A percentile compares a stretch with the other conserved stretches of the same genome.
These are phyloP conservation scores for Macquaria australasica DNA, from an alignment of 2,113 vertebrate genomes.

Conservation along the genomic window DNA sequence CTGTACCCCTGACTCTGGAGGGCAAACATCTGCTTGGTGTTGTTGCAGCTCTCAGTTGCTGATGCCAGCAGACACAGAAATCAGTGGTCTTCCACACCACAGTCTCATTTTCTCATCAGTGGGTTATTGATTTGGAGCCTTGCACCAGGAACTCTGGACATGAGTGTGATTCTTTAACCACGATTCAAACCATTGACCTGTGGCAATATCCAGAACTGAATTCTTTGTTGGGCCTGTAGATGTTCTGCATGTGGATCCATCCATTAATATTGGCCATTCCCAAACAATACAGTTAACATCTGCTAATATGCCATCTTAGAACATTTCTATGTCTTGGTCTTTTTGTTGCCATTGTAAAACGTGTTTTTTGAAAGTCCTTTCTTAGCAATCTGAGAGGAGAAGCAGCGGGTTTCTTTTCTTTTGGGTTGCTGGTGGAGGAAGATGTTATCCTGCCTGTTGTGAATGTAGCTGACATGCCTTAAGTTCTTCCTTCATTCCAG, in stretches of 20 bases:
- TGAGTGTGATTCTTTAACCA: neutral
- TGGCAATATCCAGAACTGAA: neutral
- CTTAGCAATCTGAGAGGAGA: conserved; percentile 3
- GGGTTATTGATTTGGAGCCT: conserved; percentile 11
- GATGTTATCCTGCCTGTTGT: conserved; percentile 52
- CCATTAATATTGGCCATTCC: neutral
- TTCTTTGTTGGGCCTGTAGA: neutral
- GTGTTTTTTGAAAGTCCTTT: neutral
- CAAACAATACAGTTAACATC: neutral
- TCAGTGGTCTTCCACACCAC: conserved; percentile 1
- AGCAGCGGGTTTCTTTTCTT: conserved; percentile 1
- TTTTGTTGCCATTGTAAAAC: neutral
- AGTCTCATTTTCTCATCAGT: conserved; percentile 14
- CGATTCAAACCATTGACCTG: neutral
- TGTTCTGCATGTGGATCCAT: neutral
- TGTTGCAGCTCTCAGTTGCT: neutral
- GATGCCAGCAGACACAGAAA: conserved; percentile 5
- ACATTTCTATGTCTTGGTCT: neutral
- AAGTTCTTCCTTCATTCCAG: conserved; percentile 67
- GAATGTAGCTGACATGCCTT: conserved; percentile 53
- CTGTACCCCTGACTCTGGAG: neutral
- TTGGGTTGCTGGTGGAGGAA: conserved; percentile 25
- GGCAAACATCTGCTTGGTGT: neutral
- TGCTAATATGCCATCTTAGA: neutral
- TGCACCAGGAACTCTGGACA: neutral